Evolutionary conservation across 2,113 vertebrate species (phyloP).

Genomic region (Oreotrochilus melanogaster): DNA sequence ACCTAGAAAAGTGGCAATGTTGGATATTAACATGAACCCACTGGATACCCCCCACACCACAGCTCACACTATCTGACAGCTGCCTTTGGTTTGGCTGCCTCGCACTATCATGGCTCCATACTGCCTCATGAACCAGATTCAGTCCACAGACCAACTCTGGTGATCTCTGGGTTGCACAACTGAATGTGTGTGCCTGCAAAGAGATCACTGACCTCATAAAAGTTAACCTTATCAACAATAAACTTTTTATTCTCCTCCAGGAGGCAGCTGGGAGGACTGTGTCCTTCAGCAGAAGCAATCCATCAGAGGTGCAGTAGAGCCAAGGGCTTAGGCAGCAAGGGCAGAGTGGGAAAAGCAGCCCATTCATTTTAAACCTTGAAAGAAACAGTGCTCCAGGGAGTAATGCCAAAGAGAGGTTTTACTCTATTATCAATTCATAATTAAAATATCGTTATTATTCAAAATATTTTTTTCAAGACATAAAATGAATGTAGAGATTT

Average conservation of each 20-base stretch:
- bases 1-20: background rate
- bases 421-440: background rate
- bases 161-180: background rate
- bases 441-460: background rate
- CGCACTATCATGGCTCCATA: background rate
- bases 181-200: background rate
- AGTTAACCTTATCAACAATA: background rate
- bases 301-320: background rate
- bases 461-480: background rate
- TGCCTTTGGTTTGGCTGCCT: background rate
- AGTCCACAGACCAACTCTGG: background rate
- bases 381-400: background rate
- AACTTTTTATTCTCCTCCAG: background rate
- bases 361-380: background rate
- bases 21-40: background rate
- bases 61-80: rapidly evolving
- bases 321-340: constrained; percentile 1
- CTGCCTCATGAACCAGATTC: background rate
- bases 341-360: background rate
- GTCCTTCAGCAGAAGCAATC: background rate
- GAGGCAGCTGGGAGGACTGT: background rate
- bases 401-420: background rate
- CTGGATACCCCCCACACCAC: background rate
- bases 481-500: background rate
- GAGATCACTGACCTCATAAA: background rate